Base-by-base conservation (phyloP, 2,113 vertebrate genomes). In the Takifugu bimaculatus region DNA sequence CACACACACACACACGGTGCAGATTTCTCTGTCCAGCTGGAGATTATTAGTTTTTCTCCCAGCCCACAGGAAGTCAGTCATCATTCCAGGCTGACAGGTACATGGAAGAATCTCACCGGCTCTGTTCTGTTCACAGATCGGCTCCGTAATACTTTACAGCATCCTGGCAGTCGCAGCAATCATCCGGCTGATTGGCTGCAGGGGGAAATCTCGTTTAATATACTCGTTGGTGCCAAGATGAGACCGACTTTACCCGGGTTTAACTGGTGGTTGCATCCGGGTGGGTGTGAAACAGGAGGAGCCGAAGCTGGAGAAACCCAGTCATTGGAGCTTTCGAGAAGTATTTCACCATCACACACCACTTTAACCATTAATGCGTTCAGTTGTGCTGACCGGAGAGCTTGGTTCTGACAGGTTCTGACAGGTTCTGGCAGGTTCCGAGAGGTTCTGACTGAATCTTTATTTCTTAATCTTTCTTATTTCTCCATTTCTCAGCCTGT, bases 71-170 rank as follows among this genome's bases (percentile, higher is more conserved):
- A 97, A 97, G 93, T 93, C 90, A 91, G 90, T 91, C 88, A 94
- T 94, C 93, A 94, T 93, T 95, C 93, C 90, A 88, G 78, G 89
- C 85, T 94, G 94, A 94, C 94, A 94, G 93, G 92, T 95, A 95
- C 93, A 93, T 86, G 89, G 87, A 83, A 91, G 82, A 88, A 94
- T 92, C 87, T 84, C 86, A 83, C 87, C 88, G 76, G 85, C 70
- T 72, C 56, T 27, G 66, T 61, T 64, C 51, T 53, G 70, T 63
- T 80, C 68, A 63, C 80, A 79, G 90, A 87, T 68, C 79, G 78
- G 60, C 67, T 82, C 77, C 85, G 82, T 74, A 85, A 85, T 83
- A 78, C 79, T 81, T 81, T 79, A 79, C 91, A 90, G 82, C 84
- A 71, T 85, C 82, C 85, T 82, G 89, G 83, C 84, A 75, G 60